Evolutionary conservation across 2,797 vertebrate species (phyloP).

Genomic region (Macrochelys suwanniensis): DNA sequence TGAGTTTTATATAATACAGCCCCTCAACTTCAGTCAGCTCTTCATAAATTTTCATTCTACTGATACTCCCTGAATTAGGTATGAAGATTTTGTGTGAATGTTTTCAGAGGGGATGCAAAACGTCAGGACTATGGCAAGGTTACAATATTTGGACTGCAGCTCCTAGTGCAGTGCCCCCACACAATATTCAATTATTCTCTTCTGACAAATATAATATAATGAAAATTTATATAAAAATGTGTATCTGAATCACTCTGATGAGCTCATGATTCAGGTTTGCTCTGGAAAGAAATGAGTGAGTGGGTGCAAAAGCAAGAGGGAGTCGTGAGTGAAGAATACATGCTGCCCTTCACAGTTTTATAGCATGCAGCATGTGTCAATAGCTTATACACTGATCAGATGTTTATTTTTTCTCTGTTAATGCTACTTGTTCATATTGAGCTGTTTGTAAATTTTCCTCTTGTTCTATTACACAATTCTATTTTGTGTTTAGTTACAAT

Average conservation of each 20-base stretch:
- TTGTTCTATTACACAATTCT: not conserved
- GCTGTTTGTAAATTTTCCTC: not conserved
- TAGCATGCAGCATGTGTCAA: not conserved
- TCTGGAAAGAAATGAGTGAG: not conserved
- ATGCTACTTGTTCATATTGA: not conserved
- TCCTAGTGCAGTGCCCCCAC: not conserved
- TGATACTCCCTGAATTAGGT: not conserved
- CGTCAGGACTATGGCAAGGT: not conserved
- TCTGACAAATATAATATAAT: not conserved
- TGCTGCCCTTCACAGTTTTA: too few relatives aligned
- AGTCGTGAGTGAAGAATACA: not conserved
- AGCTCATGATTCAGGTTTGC: not conserved
- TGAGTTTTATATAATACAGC: not conserved
- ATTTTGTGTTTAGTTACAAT: too few relatives aligned
- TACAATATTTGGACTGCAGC: not conserved
- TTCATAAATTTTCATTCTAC: not conserved
- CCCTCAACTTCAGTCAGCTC: not conserved
- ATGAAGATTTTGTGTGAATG: not conserved
- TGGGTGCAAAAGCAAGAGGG: not conserved
- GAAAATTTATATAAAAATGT: not conserved
- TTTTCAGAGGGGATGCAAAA: not conserved
- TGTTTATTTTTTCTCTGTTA: not conserved
- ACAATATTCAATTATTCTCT: not conserved
- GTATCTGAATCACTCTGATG: not conserved
- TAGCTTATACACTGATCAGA: too few relatives aligned